Conservation (phyloP, 1,140 invertebrate genomes). For the Tetraneura akinire region DNA sequence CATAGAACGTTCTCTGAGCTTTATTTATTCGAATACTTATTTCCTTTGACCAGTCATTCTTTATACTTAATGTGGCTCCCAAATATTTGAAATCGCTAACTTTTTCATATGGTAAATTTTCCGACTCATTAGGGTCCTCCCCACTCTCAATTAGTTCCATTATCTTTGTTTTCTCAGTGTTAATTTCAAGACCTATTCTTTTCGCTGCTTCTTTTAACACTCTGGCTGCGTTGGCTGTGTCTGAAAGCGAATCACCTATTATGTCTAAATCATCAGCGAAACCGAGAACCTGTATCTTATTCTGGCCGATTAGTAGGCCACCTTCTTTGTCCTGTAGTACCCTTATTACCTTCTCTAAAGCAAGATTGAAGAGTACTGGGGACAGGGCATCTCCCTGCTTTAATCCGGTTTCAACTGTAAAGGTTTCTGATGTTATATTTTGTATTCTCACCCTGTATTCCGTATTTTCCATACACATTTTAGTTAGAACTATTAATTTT, state of each 20-base stretch:
- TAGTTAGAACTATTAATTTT: no score
- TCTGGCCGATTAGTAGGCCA: not conserved
- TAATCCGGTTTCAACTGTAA: no score
- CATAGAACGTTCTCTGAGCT: not conserved
- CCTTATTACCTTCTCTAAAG: not conserved
- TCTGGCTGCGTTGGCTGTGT: not conserved
- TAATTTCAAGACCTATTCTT: not conserved
- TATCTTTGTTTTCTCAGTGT: not conserved
- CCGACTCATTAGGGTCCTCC: not conserved
- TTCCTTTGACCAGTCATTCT: conserved; percentile 9
- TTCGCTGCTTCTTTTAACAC: not conserved
- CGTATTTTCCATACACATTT: no score
- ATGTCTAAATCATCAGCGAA: no score
- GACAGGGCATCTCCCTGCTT: not conserved
- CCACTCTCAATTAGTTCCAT: not conserved
- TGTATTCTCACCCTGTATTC: no score
- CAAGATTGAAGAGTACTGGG: not conserved
- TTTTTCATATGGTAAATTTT: not conserved
- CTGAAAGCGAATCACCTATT: not conserved
- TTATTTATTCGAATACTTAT: not conserved
- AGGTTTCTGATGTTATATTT: no score
- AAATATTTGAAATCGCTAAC: not conserved
- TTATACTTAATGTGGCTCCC: not conserved
- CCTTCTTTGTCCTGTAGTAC: not conserved
- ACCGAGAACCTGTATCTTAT: no score